Evolutionary conservation across 92 coral and sea anemone genomes (phyloP).

Genomic region (Porites evermanni): DNA sequence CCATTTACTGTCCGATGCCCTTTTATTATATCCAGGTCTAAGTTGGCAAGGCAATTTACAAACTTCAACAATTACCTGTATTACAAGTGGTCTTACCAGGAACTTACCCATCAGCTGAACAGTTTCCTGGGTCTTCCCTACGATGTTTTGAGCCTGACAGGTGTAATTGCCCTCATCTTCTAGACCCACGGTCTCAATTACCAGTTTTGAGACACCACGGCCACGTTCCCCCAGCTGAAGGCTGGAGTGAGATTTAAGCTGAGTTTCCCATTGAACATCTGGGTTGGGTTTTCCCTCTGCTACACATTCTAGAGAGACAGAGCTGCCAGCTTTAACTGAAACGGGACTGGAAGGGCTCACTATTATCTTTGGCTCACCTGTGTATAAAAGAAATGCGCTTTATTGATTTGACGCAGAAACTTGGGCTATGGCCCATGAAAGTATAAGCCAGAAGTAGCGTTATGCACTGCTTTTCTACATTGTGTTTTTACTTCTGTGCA

Average conservation of each 20-base stretch:
- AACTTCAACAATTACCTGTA: no score
- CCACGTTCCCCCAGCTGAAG: slow-evolving; percentile 52
- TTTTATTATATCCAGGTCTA: no score
- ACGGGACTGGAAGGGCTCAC: slow-evolving; percentile 80
- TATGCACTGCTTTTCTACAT: no score
- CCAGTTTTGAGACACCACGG: slow-evolving; percentile 62
- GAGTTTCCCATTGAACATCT: slow-evolving; percentile 70
- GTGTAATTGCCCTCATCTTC: slow-evolving; percentile 73
- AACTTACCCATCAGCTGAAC: slow-evolving; percentile 66
- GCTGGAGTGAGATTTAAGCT: slow-evolving; percentile 35
- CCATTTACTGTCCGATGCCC: no score
- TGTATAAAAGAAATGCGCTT: background rate
- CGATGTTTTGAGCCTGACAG: slow-evolving; percentile 73
- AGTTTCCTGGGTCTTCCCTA: slow-evolving; percentile 52
- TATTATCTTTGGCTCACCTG: slow-evolving; percentile 82
- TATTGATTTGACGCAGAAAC: no score
- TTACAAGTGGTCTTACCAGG: no score
- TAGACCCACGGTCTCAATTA: slow-evolving; percentile 62
- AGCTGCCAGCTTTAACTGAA: slow-evolving; percentile 71
- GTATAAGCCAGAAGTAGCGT: no score
- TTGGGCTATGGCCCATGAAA: no score
- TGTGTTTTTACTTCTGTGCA: no score
- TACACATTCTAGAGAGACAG: slow-evolving; percentile 72
- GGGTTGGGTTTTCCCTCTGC: slow-evolving; percentile 83
- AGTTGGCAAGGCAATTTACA: no score